Evolutionary conservation across 2,888 invertebrate species (phyloP).

Genomic region (Ametastegia equiseti): DNA sequence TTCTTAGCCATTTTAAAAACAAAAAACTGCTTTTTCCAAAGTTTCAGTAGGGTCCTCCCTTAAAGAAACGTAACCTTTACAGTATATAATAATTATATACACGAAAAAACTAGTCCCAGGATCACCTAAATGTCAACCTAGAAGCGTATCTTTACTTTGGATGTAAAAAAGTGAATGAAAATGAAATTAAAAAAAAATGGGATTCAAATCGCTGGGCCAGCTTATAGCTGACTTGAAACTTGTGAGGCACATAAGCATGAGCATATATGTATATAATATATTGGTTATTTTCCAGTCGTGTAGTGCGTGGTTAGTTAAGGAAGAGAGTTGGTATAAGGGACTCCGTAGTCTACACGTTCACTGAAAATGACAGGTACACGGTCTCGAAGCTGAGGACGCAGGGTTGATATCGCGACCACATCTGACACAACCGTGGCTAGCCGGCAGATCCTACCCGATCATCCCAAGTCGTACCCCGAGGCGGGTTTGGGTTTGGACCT

Average conservation of each 20-base stretch:
- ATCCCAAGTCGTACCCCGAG: slow-evolving; percentile 35
- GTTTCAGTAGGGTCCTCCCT: too few species aligned
- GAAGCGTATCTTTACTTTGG: neutral
- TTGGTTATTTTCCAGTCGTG: slow-evolving; percentile 64
- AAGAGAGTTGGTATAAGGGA: slow-evolving; percentile 42
- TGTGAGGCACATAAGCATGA: neutral
- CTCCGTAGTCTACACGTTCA: slow-evolving; percentile 69
- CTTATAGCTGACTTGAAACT: neutral
- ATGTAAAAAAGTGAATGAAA: neutral
- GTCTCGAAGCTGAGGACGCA: slow-evolving; percentile 66
- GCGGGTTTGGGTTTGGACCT: slow-evolving; percentile 24
- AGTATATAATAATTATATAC: neutral
- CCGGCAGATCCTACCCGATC: slow-evolving; percentile 54
- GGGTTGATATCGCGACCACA: slow-evolving; percentile 71
- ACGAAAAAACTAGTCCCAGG: neutral
- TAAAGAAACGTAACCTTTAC: neutral
- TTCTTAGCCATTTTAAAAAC: too few species aligned
- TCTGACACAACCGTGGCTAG: slow-evolving; percentile 72
- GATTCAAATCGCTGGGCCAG: neutral
- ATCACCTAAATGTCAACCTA: neutral
- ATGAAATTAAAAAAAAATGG: neutral
- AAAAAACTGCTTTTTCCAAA: too few species aligned
- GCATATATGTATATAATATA: neutral
- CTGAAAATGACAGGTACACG: slow-evolving; percentile 75
- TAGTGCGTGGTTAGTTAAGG: slow-evolving; percentile 66